These are phyloP conservation scores for Dicrostonyx torquatus DNA, from an alignment of 2,797 vertebrate genomes.

Conservation along the genomic window DNA sequence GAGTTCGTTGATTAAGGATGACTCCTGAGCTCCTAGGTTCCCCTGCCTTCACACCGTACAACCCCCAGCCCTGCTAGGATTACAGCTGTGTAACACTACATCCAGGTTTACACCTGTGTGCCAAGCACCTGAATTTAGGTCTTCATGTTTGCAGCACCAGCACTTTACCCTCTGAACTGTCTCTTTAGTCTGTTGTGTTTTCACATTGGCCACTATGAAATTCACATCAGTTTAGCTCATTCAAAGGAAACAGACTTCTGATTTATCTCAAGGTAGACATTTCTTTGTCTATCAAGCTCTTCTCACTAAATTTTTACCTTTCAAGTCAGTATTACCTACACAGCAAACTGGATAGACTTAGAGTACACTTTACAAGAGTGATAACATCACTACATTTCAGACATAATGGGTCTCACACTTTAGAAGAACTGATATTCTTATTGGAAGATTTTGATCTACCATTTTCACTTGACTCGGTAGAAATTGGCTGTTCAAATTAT, in stretches of 20 bases:
- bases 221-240: neutral
- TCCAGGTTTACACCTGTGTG: neutral
- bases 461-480: conserved; percentile 25
- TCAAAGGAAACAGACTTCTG: neutral
- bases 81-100: neutral
- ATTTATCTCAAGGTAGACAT: neutral
- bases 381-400: neutral
- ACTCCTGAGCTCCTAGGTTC: neutral
- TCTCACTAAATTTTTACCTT: conserved; percentile 9
- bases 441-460: neutral
- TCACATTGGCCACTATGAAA: neutral
- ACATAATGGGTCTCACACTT: neutral
- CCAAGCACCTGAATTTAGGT: neutral
- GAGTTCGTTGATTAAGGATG: neutral
- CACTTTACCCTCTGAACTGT: neutral
- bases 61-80: neutral
- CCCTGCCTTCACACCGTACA: neutral
- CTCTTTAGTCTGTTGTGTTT: neutral
- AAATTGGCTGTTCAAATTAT: neutral
- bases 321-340: neutral
- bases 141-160: neutral
- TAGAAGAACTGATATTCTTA: neutral
- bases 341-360: neutral
- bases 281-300: neutral
- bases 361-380: neutral